phyloP scores from a whole-genome alignment of 1,140 invertebrate species.

The Cotesia typhae region DNA sequence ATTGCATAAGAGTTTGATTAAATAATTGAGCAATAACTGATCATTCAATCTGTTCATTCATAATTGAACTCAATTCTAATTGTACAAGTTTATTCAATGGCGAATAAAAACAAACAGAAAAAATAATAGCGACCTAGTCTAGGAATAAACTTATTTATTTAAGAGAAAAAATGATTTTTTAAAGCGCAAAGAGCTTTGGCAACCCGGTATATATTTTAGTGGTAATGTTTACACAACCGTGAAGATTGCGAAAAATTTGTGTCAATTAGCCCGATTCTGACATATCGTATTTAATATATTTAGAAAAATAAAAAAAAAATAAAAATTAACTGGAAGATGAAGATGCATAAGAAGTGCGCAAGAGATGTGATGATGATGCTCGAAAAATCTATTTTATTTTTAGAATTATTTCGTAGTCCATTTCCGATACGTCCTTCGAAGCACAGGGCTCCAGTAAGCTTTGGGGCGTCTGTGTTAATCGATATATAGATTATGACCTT shows the following conservation, averaged over 20 bases:
- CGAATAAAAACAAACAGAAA: too few relatives aligned
- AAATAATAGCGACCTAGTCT: too few relatives aligned
- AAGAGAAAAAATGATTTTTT: too few relatives aligned
- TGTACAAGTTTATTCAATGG: too few relatives aligned
- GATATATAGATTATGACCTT: constrained; percentile 17
- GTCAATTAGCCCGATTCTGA: constrained; percentile 1
- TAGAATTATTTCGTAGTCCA: constrained; percentile 36
- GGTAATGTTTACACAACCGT: too few relatives aligned
- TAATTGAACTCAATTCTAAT: too few relatives aligned
- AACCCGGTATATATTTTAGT: too few relatives aligned
- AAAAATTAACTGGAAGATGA: background rate
- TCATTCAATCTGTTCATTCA: too few relatives aligned
- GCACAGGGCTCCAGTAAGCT: constrained; percentile 16
- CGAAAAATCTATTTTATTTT: constrained; percentile 31
- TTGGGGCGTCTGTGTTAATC: constrained; percentile 31
- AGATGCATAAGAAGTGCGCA: background rate
- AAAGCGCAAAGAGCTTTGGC: background rate
- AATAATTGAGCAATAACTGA: too few relatives aligned
- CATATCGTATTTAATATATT: background rate
- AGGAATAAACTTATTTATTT: too few relatives aligned
- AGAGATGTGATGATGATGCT: background rate
- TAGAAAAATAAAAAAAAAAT: background rate
- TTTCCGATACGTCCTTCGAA: constrained; percentile 36
- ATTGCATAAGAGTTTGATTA: background rate
- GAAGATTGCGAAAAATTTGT: too few relatives aligned